Percentiles rank a stretch among this genome's conserved stretches.
These are phyloP conservation scores for Metalampra italica DNA, from an alignment of 2,888 invertebrate species.

Conservation along the genomic window DNA sequence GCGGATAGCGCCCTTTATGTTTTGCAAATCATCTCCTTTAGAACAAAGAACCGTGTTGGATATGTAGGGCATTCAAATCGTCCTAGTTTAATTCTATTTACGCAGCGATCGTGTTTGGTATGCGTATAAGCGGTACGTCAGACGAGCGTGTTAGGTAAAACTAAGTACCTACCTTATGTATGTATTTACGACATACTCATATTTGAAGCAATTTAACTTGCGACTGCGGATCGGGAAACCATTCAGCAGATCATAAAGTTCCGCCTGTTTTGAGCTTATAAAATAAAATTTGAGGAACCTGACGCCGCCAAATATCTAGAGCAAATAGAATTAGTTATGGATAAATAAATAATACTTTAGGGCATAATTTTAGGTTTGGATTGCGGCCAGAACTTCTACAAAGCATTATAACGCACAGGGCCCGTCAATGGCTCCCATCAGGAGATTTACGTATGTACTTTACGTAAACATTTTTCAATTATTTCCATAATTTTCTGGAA, in stretches of 20 bases:
- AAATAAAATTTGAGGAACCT: no score
- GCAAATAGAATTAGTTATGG: no score
- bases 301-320: no score
- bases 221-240: no score
- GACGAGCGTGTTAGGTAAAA: neutral
- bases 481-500: no score
- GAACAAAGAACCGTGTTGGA: neutral
- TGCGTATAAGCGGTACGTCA: neutral
- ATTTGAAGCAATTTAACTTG: no score
- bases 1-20: neutral
- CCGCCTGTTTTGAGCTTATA: no score
- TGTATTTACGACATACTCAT: no score
- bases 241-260: no score
- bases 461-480: conserved; percentile 24
- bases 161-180: no score
- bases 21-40: neutral
- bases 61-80: neutral
- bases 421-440: conserved; percentile 44
- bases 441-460: conserved; percentile 36
- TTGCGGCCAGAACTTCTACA: conserved; percentile 19
- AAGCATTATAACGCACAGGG: conserved; percentile 20
- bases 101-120: neutral
- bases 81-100: neutral
- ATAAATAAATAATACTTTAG: no score
- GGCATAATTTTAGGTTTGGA: conserved; percentile 24